Evolutionary conservation across 2,113 vertebrate species (phyloP), one percentile per base, ranked within the genome.

Genomic region (Perca schrenkii): DNA sequence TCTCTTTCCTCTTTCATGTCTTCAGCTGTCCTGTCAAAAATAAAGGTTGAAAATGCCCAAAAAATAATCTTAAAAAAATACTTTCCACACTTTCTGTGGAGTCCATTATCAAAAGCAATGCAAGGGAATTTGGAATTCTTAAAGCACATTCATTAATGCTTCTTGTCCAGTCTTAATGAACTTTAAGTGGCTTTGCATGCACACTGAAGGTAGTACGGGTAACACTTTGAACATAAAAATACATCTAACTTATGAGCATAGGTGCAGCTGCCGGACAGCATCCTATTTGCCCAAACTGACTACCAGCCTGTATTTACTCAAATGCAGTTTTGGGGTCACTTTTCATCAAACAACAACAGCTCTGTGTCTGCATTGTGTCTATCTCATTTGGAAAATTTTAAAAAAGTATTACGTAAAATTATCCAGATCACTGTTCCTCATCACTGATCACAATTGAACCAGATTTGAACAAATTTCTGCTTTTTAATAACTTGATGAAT

Each of bases 181-280:
- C 31, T 66, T 79, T 34, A 25, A 73, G 56, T 66, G 62, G 72
- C 43, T 66, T 67, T 72, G 19, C 8, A 49, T 67, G 54, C 46
- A 50, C 11, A 12, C 0, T n/a, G 7, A 69, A 62, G 52, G 19
- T 25, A 40, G 52, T 46, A 52, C 43, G 6, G 58, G 64, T 34
- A 50, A 50, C 3, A 49, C 61, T 25, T 47, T 69, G 7, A 25
- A 80, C 57, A 15, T 21, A 79, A 53, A 64, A 50, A 68, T 34
- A 34, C 5, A 34, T 28, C n/a, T 19, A 52, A 25, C 16, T 54
- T n/a, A 68, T 75, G 47, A 67, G 66, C 16, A 19, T 16, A 19
- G 12, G 1, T 61, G 2, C 25, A 36, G 64, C 52, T 58, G 69
- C 2, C 2, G 2, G 28, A 61, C 19, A 68, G 19, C 3, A 7